Evolutionary conservation across 64 coral and sea anemone species (phyloP), one percentile per base, ranked within the genome.

Genomic region (Trachythela sp.): DNA sequence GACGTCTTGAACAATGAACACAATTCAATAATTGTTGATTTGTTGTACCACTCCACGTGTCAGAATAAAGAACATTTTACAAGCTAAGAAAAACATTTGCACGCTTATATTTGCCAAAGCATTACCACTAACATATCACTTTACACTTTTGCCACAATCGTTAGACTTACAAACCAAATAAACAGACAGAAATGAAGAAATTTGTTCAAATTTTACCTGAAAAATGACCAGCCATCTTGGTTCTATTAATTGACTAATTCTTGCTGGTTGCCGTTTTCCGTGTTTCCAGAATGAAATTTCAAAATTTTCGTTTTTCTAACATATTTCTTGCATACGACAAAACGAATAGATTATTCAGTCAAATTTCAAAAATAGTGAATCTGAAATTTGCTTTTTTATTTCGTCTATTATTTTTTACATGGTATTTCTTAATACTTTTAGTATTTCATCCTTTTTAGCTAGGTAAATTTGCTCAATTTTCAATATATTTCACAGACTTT

Each of bases 181-280:
- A 9, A 64, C 20, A 6, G 5, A 26, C 26, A 64, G 56, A 26
- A 15, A 64, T 64, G 13, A 64, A 64, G 26, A 10, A 64, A 64
- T 11, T 64, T 64, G 20, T 5, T 8, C 18, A 27, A 64, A 64
- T 29, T 80, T 39, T 80, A 80, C 75, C 75, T 80, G 75, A 80
- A 20, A 80, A 80, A 80, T 80, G 75, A 80, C 75, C 75, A 36
- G 75, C 75, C 75, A 80, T 80, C 37, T 80, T 80, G 75, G 13
- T 37, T 64, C 26, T 27, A 8, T 6, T n/a, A 26, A 5, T 20
- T 27, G 20, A 64, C 0, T 1, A 52, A 52, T 52, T 52, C 49
- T n/a, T n/a, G n/a, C n/a, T n/a, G n/a, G n/a, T n/a, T n/a, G n/a
- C n/a, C n/a, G n/a, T n/a, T 7, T n/a, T 20, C 6, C 8, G 54